These are phyloP conservation scores for Cynopterus brachyotis DNA, from an alignment of 2,113 vertebrate genomes.

Conservation along the genomic window DNA sequence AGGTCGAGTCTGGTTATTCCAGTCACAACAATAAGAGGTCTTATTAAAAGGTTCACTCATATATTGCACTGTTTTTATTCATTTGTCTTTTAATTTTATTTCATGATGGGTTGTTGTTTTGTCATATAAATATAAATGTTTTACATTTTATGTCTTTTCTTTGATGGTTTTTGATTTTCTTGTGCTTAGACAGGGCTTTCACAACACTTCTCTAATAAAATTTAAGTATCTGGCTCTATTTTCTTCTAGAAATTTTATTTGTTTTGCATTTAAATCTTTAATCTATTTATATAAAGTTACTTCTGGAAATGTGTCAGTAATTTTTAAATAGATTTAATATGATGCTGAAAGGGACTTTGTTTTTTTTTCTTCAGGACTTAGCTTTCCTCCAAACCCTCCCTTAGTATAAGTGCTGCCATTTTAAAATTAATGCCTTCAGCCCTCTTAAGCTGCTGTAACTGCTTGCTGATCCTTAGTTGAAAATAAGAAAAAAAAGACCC, in stretches of 20 bases:
- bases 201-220: neutral
- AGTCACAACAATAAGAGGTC: neutral
- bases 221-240: neutral
- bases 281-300: neutral
- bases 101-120: neutral
- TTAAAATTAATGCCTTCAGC: too few relatives aligned
- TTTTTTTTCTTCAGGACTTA: too few relatives aligned
- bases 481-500: too few relatives aligned
- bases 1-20: too few relatives aligned
- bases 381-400: too few relatives aligned
- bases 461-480: too few relatives aligned
- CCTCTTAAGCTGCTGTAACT: too few relatives aligned
- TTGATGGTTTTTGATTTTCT: neutral
- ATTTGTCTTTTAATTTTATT: neutral
- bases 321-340: conserved; percentile 49
- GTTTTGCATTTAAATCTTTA: conserved; percentile 27
- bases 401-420: too few relatives aligned
- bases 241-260: neutral
- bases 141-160: neutral
- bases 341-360: too few relatives aligned
- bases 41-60: neutral
- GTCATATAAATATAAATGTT: neutral
- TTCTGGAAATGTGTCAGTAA: conserved; percentile 25
- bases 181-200: neutral
- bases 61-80: neutral